phyloP scores from a whole-genome alignment of 2,113 vertebrate species.

The Trematomus loennbergii region DNA sequence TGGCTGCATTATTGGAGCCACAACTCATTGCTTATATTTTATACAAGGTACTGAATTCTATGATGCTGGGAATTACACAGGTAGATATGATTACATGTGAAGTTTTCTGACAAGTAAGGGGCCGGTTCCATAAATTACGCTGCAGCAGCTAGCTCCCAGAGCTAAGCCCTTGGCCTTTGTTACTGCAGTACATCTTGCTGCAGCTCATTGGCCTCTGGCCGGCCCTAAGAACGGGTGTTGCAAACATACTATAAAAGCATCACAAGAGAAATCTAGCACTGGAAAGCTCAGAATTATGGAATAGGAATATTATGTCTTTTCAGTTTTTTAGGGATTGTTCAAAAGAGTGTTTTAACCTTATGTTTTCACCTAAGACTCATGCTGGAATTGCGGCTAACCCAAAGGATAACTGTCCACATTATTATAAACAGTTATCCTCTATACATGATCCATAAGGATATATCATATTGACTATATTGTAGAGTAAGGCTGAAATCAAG shows the following conservation, averaged over 20 bases:
- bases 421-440: not conserved
- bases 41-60: constrained; percentile 18
- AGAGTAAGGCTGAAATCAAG: not conserved
- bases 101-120: constrained; percentile 55
- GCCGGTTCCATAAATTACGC: constrained; percentile 44
- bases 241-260: constrained; percentile 32
- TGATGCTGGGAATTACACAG: constrained; percentile 46
- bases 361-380: not conserved
- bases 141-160: constrained; percentile 47
- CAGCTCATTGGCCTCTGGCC: constrained; percentile 51
- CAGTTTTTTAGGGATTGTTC: not conserved
- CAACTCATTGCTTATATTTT: constrained; percentile 43
- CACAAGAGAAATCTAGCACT: not conserved
- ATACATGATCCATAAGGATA: not conserved
- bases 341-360: not conserved
- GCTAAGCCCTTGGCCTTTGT: constrained; percentile 40
- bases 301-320: not conserved
- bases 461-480: not conserved
- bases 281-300: not conserved
- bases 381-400: not conserved
- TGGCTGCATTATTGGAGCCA: constrained; percentile 52
- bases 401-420: not conserved
- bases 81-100: constrained; percentile 66
- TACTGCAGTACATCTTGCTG: constrained; percentile 43
- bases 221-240: constrained; percentile 18